Base-by-base conservation (phyloP, 2,113 vertebrate genomes). In the Xiphias gladius region DNA sequence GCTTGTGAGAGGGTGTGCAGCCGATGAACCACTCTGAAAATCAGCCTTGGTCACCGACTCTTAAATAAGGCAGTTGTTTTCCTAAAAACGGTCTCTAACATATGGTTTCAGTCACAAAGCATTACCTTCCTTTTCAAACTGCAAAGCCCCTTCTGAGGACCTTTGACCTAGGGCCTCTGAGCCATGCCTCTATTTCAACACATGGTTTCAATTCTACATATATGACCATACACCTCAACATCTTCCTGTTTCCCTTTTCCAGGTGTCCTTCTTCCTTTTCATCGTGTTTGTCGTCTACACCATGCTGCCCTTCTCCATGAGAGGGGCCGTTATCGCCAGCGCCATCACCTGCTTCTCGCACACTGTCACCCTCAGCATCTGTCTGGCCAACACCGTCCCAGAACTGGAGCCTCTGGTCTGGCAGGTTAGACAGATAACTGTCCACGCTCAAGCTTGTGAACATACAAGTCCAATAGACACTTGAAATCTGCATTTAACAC, bases 211-310 rank as follows among this genome's bases (percentile, higher is more conserved):
- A n/a, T n/a, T n/a, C n/a, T n/a, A n/a, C n/a, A n/a, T n/a, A n/a
- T n/a, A n/a, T n/a, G n/a, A n/a, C n/a, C n/a, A n/a, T n/a, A n/a
- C n/a, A n/a, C n/a, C n/a, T n/a, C n/a, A n/a, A n/a, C 37, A 39
- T 70, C 8, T 22, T 63, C 14, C 48, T 48, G 13, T 73, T 65
- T 64, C 30, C 32, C n/a, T 1, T 84, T 67, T 30, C 6, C 93
- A 99, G 98, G 98, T 99, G 4, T 99, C 98, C 0, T 99, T 99
- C 95, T 99, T 99, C 94, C 95, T 99, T 80, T 99, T 99, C 94
- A 99, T 99, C 76, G 96, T 99, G 89, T 99, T 99, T 66, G 97
- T 99, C 82, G 97, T 97, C n/a, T 99, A 99, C 94, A 99, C 98
- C 91, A 99, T 99, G 98, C 96, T 99, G 89, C 97, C 98, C 66